phyloP scores from a whole-genome alignment of 1,140 invertebrate genomes.

The Sarcophaga bullata region DNA sequence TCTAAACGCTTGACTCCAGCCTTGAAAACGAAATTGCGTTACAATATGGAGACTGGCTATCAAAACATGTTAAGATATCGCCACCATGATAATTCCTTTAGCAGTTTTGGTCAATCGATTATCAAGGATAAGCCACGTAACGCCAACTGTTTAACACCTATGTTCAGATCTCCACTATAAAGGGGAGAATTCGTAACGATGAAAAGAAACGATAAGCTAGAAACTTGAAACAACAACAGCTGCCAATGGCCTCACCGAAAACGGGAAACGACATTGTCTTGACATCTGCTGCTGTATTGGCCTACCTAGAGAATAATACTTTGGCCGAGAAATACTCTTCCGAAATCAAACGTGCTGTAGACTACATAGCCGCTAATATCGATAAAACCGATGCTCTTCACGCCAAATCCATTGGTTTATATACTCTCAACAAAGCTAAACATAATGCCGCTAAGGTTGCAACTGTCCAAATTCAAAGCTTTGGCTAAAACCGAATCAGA shows the following conservation, averaged over 20 bases:
- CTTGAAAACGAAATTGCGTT: constrained; percentile 77
- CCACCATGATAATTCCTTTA: constrained; percentile 92
- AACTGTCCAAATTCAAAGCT: constrained; percentile 50
- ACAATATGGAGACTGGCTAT: constrained; percentile 88
- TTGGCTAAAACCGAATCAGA: constrained; percentile 55
- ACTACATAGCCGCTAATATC: constrained; percentile 68
- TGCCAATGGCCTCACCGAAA: constrained; percentile 84
- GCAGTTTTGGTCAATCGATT: constrained; percentile 79
- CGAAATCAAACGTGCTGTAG: constrained; percentile 64
- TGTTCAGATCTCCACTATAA: constrained; percentile 89
- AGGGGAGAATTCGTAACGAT: too few species aligned
- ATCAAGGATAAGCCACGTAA: constrained; percentile 63
- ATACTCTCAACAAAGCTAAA: constrained; percentile 79
- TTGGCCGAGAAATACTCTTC: constrained; percentile 26
- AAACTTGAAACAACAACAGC: constrained; percentile 79
- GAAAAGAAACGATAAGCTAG: constrained; percentile 77
- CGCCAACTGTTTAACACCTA: constrained; percentile 95
- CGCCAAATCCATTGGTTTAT: constrained; percentile 78
- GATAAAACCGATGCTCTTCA: constrained; percentile 73
- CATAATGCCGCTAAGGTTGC: constrained; percentile 66
- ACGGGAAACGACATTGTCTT: constrained; percentile 72
- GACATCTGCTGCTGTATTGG: constrained; percentile 80
- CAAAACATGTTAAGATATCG: constrained; percentile 92
- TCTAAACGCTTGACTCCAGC: constrained; percentile 63
- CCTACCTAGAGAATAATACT: constrained; percentile 77